Evolutionary conservation across 2,113 vertebrate species (phyloP).

Genomic region (Cryptomyrus ogoouensis): DNA sequence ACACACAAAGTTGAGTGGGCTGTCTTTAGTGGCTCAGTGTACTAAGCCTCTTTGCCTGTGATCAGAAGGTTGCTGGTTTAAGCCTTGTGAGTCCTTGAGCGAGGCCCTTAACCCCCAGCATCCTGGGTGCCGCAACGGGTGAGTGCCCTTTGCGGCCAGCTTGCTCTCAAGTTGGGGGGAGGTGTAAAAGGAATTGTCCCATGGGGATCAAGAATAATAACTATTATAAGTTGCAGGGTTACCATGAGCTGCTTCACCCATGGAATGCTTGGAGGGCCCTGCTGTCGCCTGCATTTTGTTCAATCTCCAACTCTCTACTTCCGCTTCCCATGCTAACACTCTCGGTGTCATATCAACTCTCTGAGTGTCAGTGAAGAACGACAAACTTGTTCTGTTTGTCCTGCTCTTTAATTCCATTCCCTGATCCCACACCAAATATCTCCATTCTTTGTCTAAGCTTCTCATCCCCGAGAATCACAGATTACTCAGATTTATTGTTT

Average conservation of each 20-base stretch:
- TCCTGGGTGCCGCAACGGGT: no score
- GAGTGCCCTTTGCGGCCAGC: no score
- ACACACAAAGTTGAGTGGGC: not conserved
- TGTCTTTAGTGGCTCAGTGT: not conserved
- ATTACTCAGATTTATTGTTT: not conserved
- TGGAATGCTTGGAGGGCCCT: not conserved
- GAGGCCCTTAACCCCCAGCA: no score
- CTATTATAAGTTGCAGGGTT: not conserved
- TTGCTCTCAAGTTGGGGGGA: no score
- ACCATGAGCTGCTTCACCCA: not conserved
- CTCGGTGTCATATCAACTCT: not conserved
- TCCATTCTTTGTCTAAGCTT: not conserved
- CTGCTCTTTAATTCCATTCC: not conserved
- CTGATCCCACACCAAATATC: not conserved
- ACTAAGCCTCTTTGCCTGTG: no score
- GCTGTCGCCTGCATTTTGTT: not conserved
- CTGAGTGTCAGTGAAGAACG: not conserved
- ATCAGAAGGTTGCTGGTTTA: no score
- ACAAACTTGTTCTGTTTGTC: not conserved
- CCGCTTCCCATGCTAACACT: not conserved
- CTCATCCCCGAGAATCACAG: not conserved
- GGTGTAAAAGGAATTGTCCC: no score
- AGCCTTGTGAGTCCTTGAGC: no score
- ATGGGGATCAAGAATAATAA: no score
- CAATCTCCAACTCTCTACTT: not conserved